Evolutionary conservation across 2,113 vertebrate species (phyloP).

Genomic region (Miniopterus natalensis): DNA sequence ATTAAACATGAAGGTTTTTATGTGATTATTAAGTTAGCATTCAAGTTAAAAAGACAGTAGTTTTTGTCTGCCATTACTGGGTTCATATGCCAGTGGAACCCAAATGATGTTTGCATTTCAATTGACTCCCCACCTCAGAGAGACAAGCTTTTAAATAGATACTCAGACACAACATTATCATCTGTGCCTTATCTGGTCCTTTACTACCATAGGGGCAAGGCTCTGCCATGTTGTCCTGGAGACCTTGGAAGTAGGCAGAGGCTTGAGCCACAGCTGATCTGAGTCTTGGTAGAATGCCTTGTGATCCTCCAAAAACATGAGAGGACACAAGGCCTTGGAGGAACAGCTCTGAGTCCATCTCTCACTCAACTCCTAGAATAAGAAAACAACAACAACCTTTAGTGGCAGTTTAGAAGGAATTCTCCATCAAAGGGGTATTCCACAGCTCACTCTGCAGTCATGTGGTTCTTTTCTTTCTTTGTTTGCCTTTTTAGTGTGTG

Average conservation of each 20-base stretch:
- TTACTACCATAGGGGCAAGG: not conserved
- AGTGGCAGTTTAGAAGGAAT: not conserved
- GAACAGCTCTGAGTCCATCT: not conserved
- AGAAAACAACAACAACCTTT: not conserved
- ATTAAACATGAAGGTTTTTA: slow-evolving; percentile 85
- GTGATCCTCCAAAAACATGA: not conserved
- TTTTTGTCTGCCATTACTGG: slow-evolving; percentile 33
- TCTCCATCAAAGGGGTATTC: not conserved
- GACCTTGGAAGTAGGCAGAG: not conserved
- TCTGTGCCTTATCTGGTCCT: not conserved
- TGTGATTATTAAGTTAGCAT: slow-evolving; percentile 86
- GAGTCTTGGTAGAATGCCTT: not conserved
- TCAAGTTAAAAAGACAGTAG: slow-evolving; percentile 81
- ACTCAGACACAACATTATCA: not conserved
- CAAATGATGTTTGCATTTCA: slow-evolving; percentile 1
- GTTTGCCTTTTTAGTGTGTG: not conserved
- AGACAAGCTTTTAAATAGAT: slow-evolving; percentile 33
- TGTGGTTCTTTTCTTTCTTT: not conserved
- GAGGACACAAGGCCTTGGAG: not conserved
- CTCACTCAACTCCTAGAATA: not conserved
- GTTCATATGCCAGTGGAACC: slow-evolving; percentile 9
- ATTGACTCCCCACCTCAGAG: not conserved
- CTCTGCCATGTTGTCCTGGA: not conserved
- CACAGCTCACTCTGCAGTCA: not conserved
- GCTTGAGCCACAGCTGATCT: not conserved